Evolutionary conservation across 1,140 invertebrate genomes (phyloP).

Genomic region (Episyrphus balteatus): DNA sequence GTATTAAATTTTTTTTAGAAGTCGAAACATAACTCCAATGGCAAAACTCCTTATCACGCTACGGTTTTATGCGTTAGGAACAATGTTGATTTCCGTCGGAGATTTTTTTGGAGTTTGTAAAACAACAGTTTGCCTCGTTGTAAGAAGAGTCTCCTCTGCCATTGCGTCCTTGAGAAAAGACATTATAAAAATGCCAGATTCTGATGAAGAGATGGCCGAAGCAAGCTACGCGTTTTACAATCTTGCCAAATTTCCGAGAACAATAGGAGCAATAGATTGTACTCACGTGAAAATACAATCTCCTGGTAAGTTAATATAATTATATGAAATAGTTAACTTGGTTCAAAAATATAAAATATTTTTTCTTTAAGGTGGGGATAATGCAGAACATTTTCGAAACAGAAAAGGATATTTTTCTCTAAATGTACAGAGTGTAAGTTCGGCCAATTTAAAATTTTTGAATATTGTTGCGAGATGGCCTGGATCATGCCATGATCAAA

Average conservation of each 20-base stretch:
- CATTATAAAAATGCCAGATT: not conserved
- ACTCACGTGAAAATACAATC: conserved; percentile 15
- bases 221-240: conserved; percentile 6
- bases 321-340: not conserved
- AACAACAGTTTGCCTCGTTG: conserved; percentile 8
- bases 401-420: too few relatives aligned
- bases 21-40: not conserved
- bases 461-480: conserved; percentile 28
- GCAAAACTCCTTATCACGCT: not conserved
- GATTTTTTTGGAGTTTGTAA: conserved; percentile 11
- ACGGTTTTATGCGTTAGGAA: conserved; percentile 9
- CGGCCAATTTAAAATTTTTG: conserved; percentile 17
- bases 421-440: conserved; percentile 27
- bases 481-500: conserved; percentile 24
- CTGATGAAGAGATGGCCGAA: not conserved
- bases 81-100: conserved; percentile 9
- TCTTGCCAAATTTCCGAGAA: conserved; percentile 15
- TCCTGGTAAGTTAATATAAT: conserved; percentile 15
- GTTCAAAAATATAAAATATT: not conserved
- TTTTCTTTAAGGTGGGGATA: conserved; percentile 7
- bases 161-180: not conserved
- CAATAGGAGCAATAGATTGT: too few relatives aligned
- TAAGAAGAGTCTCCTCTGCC: conserved; percentile 4
- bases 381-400: conserved; percentile 25
- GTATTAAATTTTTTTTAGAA: not conserved